Percentiles rank a stretch among this genome's conserved stretches.
These are phyloP conservation scores for Laterallus jamaicensis DNA, from an alignment of 2,113 vertebrate genomes.

Conservation along the genomic window DNA sequence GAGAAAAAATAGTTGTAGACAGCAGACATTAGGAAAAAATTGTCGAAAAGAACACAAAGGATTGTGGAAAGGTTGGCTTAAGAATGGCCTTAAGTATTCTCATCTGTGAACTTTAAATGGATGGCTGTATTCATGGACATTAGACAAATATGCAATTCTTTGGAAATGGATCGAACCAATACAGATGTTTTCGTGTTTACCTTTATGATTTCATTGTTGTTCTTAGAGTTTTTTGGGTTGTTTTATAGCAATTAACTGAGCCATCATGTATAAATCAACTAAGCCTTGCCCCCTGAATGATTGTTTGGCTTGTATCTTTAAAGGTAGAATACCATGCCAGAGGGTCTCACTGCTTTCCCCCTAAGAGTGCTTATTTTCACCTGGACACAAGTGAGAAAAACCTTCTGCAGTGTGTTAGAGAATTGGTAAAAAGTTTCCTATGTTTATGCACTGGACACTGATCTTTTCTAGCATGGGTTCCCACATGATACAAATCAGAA, in stretches of 20 bases:
- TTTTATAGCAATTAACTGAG: background rate
- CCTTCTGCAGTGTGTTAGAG: background rate
- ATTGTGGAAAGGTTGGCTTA: background rate
- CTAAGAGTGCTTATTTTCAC: background rate
- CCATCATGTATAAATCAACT: background rate
- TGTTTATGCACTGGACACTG: background rate
- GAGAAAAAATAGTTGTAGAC: background rate
- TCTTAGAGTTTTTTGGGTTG: background rate
- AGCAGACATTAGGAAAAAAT: background rate
- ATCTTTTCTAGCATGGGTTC: slow-evolving; percentile 11
- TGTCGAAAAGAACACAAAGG: background rate
- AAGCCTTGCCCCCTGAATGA: background rate
- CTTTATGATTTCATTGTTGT: background rate
- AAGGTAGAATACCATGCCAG: background rate
- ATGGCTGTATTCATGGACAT: background rate
- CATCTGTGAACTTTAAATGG: background rate
- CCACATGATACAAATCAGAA: slow-evolving; percentile 24
- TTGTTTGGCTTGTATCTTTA: background rate
- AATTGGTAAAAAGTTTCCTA: background rate
- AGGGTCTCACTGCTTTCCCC: background rate
- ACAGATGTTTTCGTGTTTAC: background rate
- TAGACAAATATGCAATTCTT: background rate
- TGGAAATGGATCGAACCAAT: background rate
- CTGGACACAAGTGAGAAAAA: background rate
- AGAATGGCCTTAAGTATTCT: background rate